A percentile compares a stretch with the other conserved stretches of the same genome.
phyloP scores from a whole-genome alignment of 2,113 vertebrate genomes.

The Sinocyclocheilus anshuiensis region DNA sequence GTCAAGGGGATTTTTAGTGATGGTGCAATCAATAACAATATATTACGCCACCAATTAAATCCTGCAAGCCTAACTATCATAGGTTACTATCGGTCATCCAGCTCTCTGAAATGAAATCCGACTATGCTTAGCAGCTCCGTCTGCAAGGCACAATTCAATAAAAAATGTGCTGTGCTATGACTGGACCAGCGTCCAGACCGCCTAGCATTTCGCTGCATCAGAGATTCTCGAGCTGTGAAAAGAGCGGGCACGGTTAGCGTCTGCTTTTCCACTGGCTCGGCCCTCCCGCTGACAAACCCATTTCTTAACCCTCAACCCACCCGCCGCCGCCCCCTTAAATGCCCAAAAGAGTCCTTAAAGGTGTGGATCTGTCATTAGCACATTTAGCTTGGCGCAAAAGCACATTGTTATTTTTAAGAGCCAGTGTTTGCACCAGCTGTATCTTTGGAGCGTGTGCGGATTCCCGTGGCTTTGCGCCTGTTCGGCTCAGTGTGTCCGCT shows the following conservation, averaged over 20 bases:
- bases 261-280: slow-evolving; percentile 67
- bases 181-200: slow-evolving; percentile 55
- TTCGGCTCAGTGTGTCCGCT: slow-evolving; percentile 62
- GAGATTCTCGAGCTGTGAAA: slow-evolving; percentile 61
- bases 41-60: neutral
- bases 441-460: slow-evolving; percentile 70
- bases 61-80: neutral
- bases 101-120: neutral
- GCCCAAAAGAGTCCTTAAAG: slow-evolving; percentile 74
- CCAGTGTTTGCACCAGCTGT: slow-evolving; percentile 73
- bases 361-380: slow-evolving; percentile 78
- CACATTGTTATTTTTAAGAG: slow-evolving; percentile 73
- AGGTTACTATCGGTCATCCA: slow-evolving; percentile 11
- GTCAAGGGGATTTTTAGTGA: neutral
- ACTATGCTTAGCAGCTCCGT: neutral
- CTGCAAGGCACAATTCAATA: slow-evolving; percentile 61
- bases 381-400: slow-evolving; percentile 67
- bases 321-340: slow-evolving; percentile 51
- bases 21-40: neutral
- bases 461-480: slow-evolving; percentile 68
- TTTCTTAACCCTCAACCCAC: slow-evolving; percentile 22
- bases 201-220: slow-evolving; percentile 70
- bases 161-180: slow-evolving; percentile 70
- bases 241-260: slow-evolving; percentile 10
- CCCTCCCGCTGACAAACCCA: slow-evolving; percentile 71